Conservation (phyloP, 2,888 invertebrate genomes). For the Watsonalla cultraria region DNA sequence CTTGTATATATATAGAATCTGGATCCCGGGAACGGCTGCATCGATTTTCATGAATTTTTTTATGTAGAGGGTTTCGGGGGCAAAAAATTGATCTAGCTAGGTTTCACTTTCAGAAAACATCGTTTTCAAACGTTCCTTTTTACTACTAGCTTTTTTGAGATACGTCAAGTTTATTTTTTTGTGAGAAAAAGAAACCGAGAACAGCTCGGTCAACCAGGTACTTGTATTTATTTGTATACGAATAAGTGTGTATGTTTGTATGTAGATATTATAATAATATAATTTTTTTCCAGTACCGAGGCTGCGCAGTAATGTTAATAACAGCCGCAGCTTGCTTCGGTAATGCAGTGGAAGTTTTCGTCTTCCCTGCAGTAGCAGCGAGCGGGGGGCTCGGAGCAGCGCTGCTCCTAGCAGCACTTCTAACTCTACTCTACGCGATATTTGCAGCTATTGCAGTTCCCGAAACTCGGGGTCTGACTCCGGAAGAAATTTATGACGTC, state of each 20-base stretch:
- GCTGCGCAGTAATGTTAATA: conserved; percentile 45
- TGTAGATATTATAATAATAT: background rate
- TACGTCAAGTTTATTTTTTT: too few species aligned
- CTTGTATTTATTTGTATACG: too few species aligned
- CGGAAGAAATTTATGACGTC: conserved; percentile 36
- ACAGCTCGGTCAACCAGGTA: too few species aligned
- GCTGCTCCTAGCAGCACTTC: conserved; percentile 33
- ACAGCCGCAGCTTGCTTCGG: conserved; percentile 36
- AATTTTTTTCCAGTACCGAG: conserved; percentile 42
- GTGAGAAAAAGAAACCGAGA: too few species aligned
- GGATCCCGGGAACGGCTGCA: too few species aligned
- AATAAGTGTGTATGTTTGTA: background rate
- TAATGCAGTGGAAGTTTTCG: conserved; percentile 41
- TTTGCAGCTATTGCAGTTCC: conserved; percentile 32
- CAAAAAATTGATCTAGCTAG: too few species aligned
- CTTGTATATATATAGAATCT: too few species aligned
- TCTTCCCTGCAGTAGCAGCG: conserved; percentile 36
- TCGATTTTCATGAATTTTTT: too few species aligned
- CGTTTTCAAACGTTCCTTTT: too few species aligned
- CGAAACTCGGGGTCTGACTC: conserved; percentile 37
- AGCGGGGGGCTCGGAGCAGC: conserved; percentile 25
- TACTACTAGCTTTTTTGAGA: too few species aligned
- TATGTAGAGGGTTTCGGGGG: too few species aligned
- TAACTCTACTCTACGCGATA: conserved; percentile 35
- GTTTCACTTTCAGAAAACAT: too few species aligned